phyloP scores from a whole-genome alignment of 1,140 invertebrate genomes.

The Atta colombica region DNA sequence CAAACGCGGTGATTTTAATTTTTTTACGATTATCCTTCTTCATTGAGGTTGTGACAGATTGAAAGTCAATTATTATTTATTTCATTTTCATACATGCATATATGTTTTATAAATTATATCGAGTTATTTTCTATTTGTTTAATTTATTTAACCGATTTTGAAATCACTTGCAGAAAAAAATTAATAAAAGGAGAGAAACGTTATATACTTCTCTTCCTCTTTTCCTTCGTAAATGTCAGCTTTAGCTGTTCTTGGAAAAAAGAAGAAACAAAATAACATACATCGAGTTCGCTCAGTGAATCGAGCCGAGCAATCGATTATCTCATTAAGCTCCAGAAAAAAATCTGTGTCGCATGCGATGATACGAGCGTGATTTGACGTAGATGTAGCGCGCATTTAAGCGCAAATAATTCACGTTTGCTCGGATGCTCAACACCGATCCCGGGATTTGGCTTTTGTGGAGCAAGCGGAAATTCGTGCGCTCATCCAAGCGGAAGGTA shows the following conservation, averaged over 20 bases:
- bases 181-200: neutral
- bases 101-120: neutral
- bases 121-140: neutral
- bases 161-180: neutral
- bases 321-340: conserved; percentile 6
- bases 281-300: neutral
- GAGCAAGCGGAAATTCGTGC: neutral
- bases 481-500: neutral
- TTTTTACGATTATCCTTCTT: neutral
- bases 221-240: neutral
- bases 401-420: conserved; percentile 8
- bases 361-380: conserved; percentile 12
- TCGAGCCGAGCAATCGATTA: conserved; percentile 28
- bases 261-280: neutral
- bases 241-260: neutral
- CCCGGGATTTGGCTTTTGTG: neutral
- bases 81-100: neutral
- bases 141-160: neutral
- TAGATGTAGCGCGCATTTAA: neutral
- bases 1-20: neutral
- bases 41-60: neutral
- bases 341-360: conserved; percentile 32
- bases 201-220: too few species aligned
- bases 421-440: conserved; percentile 22
- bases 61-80: neutral